A percentile compares a stretch with the other conserved stretches of the same genome.
phyloP scores from a whole-genome alignment of 92 coral and sea anemone species.

The Porites cylindrica region DNA sequence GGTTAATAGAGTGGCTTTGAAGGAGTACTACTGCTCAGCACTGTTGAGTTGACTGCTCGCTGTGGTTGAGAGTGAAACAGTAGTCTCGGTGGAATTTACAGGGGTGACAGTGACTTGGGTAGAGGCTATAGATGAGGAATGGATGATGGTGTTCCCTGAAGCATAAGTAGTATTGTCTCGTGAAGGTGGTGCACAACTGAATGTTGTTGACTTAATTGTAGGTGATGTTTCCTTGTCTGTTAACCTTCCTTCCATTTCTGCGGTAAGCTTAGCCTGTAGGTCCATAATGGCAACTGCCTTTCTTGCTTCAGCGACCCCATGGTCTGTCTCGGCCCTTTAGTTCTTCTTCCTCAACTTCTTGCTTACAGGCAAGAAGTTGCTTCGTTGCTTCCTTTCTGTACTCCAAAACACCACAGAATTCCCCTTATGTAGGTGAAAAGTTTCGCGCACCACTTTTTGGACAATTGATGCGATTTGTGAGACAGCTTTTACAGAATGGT shows the following conservation, averaged over 20 bases:
- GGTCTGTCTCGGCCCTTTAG: constrained; percentile 9
- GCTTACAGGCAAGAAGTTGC: too few species aligned
- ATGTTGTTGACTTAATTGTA: neutral
- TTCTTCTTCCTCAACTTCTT: neutral
- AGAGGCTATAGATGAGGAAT: neutral
- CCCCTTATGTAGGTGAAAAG: constrained; percentile 15
- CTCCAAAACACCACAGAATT: constrained; percentile 9
- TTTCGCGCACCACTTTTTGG: constrained; percentile 34
- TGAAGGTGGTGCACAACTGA: constrained; percentile 1
- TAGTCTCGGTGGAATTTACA: neutral
- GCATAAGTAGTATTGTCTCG: neutral
- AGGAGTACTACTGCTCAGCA: neutral
- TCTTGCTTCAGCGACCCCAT: constrained; percentile 52
- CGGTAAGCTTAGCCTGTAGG: constrained; percentile 32
- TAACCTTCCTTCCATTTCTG: constrained; percentile 37
- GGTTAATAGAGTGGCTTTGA: neutral
- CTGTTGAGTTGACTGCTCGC: neutral
- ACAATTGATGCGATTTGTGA: neutral
- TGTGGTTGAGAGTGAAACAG: neutral
- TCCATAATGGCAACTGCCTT: constrained; percentile 42
- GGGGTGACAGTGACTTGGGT: neutral
- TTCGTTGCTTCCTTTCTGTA: neutral
- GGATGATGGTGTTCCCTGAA: neutral
- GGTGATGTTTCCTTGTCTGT: constrained; percentile 8
- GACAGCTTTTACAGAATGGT: neutral